Evolutionary conservation across 2,113 vertebrate genomes (phyloP), one percentile per base, ranked within the genome.

Genomic region (Pseudopipra pipra): DNA sequence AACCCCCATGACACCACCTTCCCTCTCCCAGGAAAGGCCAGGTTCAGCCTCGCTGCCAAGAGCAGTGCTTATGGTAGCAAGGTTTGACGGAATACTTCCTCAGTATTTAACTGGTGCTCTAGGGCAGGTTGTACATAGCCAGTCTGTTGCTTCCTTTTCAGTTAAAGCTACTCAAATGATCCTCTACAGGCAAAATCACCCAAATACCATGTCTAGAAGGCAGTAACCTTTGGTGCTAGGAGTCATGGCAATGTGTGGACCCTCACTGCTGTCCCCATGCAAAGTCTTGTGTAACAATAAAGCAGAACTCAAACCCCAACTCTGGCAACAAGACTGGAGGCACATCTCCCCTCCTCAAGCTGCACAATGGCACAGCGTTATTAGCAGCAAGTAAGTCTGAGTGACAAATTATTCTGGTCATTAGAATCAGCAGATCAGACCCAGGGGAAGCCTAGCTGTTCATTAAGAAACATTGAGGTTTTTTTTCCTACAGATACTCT

Each of bases 341-440:
- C 23, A 47, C 5, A 5, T 12, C 8, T 52, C 21, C 15, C 9
- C 22, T 31, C 39, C 43, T 52, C 72, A 46, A 92, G 65, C 52
- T 67, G 39, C 65, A 85, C 43, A 2, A 63, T 6, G 15, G 62
- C 79, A 86, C 44, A 65, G 67, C 24, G 37, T 71, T 39, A 84
- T 65, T 39, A 88, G 44, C 56, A 84, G 39, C 47, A 65, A 79
- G 52, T 88, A 63, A 87, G 28, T 59, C 73, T 43, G 44, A 80
- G 56, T 86, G 76, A 94, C 83, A 93, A 92, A 91, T 93, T 67
- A 81, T 81, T 87, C 76, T 58, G 56, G 76, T 92, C 93, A 92
- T 63, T 47, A 86, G 31, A 96, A 91, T 67, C 92, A 90, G 65
- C 52, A 81, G 56, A 75, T 68, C 83, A 86, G 75, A 75, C 37